A percentile compares a stretch with the other conserved stretches of the same genome.
Evolutionary conservation across 2,888 invertebrate species (phyloP).

Genomic region (Parthenolecanium corni): DNA sequence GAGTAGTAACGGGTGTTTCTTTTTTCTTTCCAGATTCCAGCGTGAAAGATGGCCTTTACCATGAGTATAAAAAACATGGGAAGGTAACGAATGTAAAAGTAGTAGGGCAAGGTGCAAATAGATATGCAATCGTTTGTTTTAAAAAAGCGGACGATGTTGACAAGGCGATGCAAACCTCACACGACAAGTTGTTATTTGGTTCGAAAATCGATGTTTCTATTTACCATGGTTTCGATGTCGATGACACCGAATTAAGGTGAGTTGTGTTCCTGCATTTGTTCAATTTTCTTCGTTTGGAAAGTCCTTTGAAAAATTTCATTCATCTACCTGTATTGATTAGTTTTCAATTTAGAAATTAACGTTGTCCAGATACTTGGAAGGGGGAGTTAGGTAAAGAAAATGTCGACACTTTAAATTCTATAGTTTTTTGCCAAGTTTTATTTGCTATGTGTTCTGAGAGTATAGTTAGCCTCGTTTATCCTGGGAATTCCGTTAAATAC

Average conservation of each 20-base stretch:
- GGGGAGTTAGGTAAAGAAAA: too few species aligned
- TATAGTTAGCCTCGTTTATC: too few species aligned
- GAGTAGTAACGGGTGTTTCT: too few species aligned
- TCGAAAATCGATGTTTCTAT: slow-evolving; percentile 91
- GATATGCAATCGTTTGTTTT: slow-evolving; percentile 90
- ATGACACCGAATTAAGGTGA: slow-evolving; percentile 38
- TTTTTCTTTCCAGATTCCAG: slow-evolving; percentile 62
- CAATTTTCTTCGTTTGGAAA: not conserved
- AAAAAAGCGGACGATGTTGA: slow-evolving; percentile 95
- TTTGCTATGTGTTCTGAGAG: too few species aligned
- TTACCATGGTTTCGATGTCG: slow-evolving; percentile 63
- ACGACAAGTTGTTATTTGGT: slow-evolving; percentile 93
- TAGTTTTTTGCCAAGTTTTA: too few species aligned
- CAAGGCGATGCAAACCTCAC: slow-evolving; percentile 88
- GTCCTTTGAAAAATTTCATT: not conserved
- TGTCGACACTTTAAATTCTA: too few species aligned
- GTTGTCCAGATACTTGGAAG: not conserved
- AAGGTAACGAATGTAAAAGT: slow-evolving; percentile 93
- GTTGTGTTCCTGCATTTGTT: not conserved
- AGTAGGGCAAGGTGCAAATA: slow-evolving; percentile 77
- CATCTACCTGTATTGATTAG: not conserved
- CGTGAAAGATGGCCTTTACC: slow-evolving; percentile 91
- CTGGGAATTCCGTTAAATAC: too few species aligned
- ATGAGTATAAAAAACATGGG: slow-evolving; percentile 97
- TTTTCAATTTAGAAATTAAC: not conserved